phyloP scores from a whole-genome alignment of 2,113 vertebrate genomes.

The Ptyas mucosa region DNA sequence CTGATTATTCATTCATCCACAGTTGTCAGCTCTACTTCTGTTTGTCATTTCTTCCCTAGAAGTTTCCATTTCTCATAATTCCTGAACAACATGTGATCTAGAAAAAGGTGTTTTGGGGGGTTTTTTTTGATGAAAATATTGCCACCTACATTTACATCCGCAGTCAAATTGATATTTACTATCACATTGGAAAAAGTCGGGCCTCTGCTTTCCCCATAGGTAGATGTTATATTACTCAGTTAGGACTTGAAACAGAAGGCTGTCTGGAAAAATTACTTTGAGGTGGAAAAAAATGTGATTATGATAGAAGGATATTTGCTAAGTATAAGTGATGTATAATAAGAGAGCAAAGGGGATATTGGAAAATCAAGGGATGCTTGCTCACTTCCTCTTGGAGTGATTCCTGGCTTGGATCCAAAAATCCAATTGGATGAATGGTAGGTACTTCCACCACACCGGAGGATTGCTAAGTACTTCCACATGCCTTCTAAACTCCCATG shows the following conservation, averaged over 20 bases:
- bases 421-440: neutral
- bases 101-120: neutral
- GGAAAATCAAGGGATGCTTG: neutral
- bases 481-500: neutral
- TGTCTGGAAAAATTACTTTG: neutral
- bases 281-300: neutral
- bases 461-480: neutral
- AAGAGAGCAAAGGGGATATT: neutral
- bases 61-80: neutral
- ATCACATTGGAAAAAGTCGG: neutral
- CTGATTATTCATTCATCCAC: neutral
- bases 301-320: neutral
- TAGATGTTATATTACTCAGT: neutral
- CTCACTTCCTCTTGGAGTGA: neutral
- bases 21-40: neutral
- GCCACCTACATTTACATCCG: neutral
- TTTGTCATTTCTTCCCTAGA: neutral
- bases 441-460: neutral
- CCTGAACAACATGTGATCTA: neutral
- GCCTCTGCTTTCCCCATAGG: neutral
- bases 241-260: neutral
- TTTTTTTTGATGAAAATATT: neutral
- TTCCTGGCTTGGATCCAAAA: neutral
- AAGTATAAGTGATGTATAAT: neutral
- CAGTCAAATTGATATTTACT: neutral